These are phyloP conservation scores for Amphiprion percula DNA, from an alignment of 2,113 vertebrate species.

Conservation along the genomic window DNA sequence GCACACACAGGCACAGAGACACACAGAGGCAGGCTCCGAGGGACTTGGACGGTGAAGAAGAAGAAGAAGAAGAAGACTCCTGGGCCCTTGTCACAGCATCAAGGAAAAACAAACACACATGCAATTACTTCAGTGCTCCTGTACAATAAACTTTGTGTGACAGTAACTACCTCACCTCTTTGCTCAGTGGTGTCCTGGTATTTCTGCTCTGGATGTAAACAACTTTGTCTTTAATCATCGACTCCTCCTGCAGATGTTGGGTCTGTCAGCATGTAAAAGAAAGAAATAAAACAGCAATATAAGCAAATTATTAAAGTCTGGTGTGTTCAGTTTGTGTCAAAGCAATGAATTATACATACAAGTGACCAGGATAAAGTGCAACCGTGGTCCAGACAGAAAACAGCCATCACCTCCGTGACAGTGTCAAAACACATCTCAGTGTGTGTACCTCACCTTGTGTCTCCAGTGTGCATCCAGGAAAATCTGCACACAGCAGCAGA, in stretches of 20 bases:
- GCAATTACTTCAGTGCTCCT: conserved; percentile 39
- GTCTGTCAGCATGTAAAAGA: neutral
- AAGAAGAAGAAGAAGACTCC: no score
- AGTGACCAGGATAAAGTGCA: conserved; percentile 12
- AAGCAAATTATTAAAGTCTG: no score
- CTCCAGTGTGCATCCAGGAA: conserved; percentile 88
- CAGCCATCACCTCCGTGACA: neutral
- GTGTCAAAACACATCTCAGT: neutral
- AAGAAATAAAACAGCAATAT: neutral
- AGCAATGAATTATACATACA: no score
- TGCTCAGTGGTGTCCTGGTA: conserved; percentile 98
- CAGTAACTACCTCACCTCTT: conserved; percentile 87
- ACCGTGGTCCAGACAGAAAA: neutral
- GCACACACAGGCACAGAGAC: no score
- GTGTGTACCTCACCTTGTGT: conserved; percentile 84
- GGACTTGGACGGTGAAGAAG: no score
- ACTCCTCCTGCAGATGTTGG: conserved; percentile 86
- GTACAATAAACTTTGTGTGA: no score
- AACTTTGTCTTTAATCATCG: conserved; percentile 95
- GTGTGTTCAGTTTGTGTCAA: no score
- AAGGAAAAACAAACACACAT: no score
- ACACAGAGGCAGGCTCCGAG: no score
- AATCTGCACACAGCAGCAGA: conserved; percentile 94
- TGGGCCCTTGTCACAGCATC: no score
- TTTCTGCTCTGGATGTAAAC: conserved; percentile 95